These are phyloP conservation scores for Patiria miniata DNA, from an alignment of 35 echinoderm and acorn worm species.

Conservation along the genomic window DNA sequence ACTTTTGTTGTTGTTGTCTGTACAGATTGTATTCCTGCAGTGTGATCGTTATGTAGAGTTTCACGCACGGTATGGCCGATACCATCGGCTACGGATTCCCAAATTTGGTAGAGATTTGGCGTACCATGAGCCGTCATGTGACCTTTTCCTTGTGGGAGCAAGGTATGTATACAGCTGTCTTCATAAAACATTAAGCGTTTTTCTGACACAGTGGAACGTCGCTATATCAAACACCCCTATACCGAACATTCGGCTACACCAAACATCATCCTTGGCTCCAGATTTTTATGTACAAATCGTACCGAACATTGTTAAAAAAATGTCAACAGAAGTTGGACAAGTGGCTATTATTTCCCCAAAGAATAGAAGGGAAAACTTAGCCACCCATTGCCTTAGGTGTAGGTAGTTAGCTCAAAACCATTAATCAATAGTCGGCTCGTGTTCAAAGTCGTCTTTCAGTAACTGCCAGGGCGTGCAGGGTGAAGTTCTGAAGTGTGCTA, in stretches of 20 bases:
- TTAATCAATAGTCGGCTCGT: too few species aligned
- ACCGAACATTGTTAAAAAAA: not conserved
- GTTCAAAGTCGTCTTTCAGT: too few species aligned
- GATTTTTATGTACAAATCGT: too few species aligned
- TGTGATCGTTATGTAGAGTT: slow-evolving; percentile 91
- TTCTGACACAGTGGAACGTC: too few species aligned
- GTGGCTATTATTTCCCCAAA: too few species aligned
- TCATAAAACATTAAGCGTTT: slow-evolving; percentile 12
- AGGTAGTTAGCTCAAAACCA: too few species aligned
- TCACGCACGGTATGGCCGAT: slow-evolving; percentile 81
- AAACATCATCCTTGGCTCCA: too few species aligned
- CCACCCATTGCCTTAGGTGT: not conserved
- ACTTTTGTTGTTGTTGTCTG: not conserved
- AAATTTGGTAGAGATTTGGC: slow-evolving; percentile 84
- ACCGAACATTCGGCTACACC: too few species aligned
- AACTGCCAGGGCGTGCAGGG: too few species aligned
- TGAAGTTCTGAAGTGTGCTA: too few species aligned
- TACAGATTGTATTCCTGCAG: slow-evolving; percentile 90
- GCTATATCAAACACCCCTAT: too few species aligned
- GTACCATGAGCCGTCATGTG: slow-evolving; percentile 86
- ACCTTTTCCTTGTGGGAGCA: slow-evolving; percentile 80
- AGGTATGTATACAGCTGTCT: slow-evolving; percentile 43
- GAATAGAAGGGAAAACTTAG: not conserved
- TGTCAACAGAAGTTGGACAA: not conserved
- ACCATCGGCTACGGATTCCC: slow-evolving; percentile 88